A percentile compares a stretch with the other conserved stretches of the same genome.
These are phyloP conservation scores for Rhabdornis inornatus DNA, from an alignment of 2,113 vertebrate species.

Conservation along the genomic window DNA sequence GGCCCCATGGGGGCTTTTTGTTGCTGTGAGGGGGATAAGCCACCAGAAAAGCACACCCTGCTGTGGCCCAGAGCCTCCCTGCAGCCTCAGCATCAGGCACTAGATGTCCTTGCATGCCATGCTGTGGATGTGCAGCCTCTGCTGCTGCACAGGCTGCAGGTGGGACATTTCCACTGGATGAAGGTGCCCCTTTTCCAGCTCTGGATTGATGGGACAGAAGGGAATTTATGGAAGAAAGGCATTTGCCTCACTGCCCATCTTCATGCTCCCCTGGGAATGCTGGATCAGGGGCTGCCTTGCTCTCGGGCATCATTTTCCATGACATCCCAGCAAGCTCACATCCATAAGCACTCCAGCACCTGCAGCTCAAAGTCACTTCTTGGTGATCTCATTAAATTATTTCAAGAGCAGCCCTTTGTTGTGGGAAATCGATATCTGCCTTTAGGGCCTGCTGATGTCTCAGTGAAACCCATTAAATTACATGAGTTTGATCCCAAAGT, in stretches of 20 bases:
- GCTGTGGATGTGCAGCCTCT: rapidly evolving
- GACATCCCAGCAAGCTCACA: background rate
- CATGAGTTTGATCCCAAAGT: background rate
- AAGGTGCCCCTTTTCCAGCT: background rate
- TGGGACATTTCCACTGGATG: rapidly evolving
- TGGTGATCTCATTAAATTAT: background rate
- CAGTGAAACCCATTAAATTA: background rate
- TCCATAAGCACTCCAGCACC: background rate
- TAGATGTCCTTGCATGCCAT: background rate
- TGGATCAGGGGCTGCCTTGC: background rate
- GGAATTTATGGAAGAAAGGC: background rate
- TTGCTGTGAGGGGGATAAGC: background rate
- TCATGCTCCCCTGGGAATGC: background rate
- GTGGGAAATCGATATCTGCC: background rate
- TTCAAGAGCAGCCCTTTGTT: background rate
- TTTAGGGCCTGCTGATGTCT: background rate
- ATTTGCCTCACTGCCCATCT: background rate
- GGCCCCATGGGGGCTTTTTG: rapidly evolving
- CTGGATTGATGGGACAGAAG: background rate
- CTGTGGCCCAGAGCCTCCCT: background rate
- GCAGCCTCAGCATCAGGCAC: background rate
- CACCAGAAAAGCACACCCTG: background rate
- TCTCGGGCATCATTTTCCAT: background rate
- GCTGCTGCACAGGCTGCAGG: background rate
- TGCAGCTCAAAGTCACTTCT: background rate